Evolutionary conservation across 2,113 vertebrate genomes (phyloP), one percentile per base, ranked within the genome.

Genomic region (Cercopithecus mona): DNA sequence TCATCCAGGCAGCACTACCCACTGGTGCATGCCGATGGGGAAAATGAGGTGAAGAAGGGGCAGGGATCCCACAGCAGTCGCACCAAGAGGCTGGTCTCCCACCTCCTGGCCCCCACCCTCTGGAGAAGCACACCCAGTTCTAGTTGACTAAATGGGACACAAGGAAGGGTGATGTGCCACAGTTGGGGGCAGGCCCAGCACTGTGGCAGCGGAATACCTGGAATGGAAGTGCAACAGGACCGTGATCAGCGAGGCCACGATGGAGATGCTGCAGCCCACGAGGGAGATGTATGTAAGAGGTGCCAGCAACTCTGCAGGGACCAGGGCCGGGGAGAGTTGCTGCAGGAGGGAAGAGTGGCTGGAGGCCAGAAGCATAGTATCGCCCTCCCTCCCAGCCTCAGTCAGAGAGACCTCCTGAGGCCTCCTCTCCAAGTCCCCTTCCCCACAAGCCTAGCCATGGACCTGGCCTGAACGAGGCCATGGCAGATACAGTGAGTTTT

Each of bases 181-280:
- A 5, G 48, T 0, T 18, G 12, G 64, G 25, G 72, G 22, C 35
- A 6, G 79, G 73, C 55, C 25, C 0, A 0, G 14, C 57, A 1
- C 0, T 0, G 10, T 23, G 32, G 78, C 68, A 16, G 79, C 16
- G 4, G 8, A 6, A 10, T 98, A 98, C 98, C 98, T 98, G 97
- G 84, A 20, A 1, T 50, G 43, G 61, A 95, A 30, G 76, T 98
- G 85, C 66, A 98, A 95, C 35, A 97, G 45, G 40, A 98, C 18
- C 2, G 92, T 92, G 81, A 98, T 86, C 57, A 98, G 72, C 0
- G 98, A 98, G 59, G 98, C 97, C 45, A 88, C 64, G 0, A 96
- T 48, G 8, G 98, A 99, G 80, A 99, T 8, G 72, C 98, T 97
- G 89, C 98, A 99, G 61, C 98, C 98, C 57, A 98, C 97, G 0